These are phyloP conservation scores for Channa maculata DNA, from an alignment of 2,113 vertebrate genomes.

Conservation along the genomic window DNA sequence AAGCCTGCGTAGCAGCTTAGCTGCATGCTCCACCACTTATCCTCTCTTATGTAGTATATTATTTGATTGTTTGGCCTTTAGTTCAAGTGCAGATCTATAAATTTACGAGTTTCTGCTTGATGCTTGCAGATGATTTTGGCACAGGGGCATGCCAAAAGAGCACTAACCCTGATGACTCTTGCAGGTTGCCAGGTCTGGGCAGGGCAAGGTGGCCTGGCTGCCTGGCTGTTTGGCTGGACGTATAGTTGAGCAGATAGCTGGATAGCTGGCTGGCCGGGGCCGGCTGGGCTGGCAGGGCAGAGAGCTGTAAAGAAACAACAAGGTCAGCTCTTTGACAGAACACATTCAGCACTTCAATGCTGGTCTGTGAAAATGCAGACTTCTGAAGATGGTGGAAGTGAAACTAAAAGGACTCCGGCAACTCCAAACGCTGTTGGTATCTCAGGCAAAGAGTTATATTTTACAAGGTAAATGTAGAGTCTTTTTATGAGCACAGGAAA, in stretches of 20 bases:
- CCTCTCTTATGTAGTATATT: slow-evolving; percentile 42
- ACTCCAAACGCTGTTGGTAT: neutral
- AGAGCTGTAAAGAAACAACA: slow-evolving; percentile 78
- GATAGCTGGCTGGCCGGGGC: slow-evolving; percentile 12
- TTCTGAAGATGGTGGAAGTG: slow-evolving; percentile 33
- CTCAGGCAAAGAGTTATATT: slow-evolving; percentile 22
- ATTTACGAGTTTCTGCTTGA: slow-evolving; percentile 58
- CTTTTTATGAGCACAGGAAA: slow-evolving; percentile 7
- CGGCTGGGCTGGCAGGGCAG: slow-evolving; percentile 36
- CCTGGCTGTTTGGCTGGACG: slow-evolving; percentile 13
- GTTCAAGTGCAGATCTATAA: slow-evolving; percentile 69
- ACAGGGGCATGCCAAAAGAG: slow-evolving; percentile 68
- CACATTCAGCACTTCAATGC: slow-evolving; percentile 59
- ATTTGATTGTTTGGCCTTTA: slow-evolving; percentile 58
- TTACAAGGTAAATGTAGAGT: slow-evolving; percentile 20
- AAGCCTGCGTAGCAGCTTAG: slow-evolving; percentile 5
- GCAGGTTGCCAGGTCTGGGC: slow-evolving; percentile 68
- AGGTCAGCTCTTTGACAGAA: slow-evolving; percentile 72
- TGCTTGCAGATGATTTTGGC: slow-evolving; percentile 61
- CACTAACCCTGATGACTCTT: slow-evolving; percentile 83
- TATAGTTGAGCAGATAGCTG: slow-evolving; percentile 32
- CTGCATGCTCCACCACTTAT: neutral
- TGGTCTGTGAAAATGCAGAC: slow-evolving; percentile 43
- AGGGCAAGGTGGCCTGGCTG: slow-evolving; percentile 26
- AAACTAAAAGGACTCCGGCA: slow-evolving; percentile 4